These are phyloP conservation scores for Plectrocnemia conspersa DNA, from an alignment of 1,140 invertebrate genomes.

Conservation along the genomic window DNA sequence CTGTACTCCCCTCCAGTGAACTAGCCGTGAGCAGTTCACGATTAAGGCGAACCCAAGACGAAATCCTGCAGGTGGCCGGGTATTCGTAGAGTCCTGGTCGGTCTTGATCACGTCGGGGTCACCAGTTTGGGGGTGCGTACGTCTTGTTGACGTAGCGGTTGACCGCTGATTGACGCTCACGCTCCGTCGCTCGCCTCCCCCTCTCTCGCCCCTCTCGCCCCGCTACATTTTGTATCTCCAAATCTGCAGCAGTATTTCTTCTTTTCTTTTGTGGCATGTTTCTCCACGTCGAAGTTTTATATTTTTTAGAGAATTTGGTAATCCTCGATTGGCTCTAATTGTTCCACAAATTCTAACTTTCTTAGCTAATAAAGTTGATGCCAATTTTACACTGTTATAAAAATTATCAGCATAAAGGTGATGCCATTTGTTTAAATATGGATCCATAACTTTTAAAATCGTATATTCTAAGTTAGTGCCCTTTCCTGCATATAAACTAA, in stretches of 20 bases:
- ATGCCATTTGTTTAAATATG: constrained; percentile 5
- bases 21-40: too few species aligned
- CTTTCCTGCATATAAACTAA: constrained; percentile 28
- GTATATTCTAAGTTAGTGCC: constrained; percentile 23
- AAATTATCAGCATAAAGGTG: constrained; percentile 23
- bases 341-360: constrained; percentile 32
- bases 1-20: too few species aligned
- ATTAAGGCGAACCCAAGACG: too few species aligned
- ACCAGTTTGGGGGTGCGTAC: too few species aligned
- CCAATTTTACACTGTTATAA: constrained; percentile 30
- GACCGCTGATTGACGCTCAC: too few species aligned
- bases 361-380: constrained; percentile 18
- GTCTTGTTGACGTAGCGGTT: too few species aligned
- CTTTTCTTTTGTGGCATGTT: constrained; percentile 23
- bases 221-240: constrained; percentile 33
- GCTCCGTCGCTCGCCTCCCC: too few species aligned
- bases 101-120: too few species aligned
- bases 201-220: too few species aligned
- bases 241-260: constrained; percentile 27
- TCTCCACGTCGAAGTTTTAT: constrained; percentile 23
- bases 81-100: too few species aligned
- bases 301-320: constrained; percentile 29
- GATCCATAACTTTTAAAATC: constrained; percentile 22
- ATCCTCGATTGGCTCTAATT: constrained; percentile 29
- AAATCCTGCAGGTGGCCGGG: too few species aligned